These are phyloP conservation scores for Physocephala rufipes DNA, from an alignment of 2,888 invertebrate species.

Conservation along the genomic window DNA sequence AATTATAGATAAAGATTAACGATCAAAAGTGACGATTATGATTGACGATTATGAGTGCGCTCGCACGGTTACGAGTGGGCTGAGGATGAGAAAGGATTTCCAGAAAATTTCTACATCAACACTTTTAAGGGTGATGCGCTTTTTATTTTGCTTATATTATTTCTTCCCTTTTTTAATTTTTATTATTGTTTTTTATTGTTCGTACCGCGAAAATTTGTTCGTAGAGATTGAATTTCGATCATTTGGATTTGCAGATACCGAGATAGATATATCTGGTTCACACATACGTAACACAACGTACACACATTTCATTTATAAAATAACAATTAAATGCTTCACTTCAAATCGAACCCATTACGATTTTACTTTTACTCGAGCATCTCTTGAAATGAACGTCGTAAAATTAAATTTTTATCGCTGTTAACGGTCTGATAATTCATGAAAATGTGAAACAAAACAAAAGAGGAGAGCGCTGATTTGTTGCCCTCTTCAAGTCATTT, in stretches of 20 bases:
- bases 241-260: too few species aligned
- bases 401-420: constrained; percentile 27
- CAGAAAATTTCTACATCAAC: neutral
- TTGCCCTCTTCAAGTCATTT: constrained; percentile 4
- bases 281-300: too few species aligned
- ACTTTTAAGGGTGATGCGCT: neutral
- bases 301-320: neutral
- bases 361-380: constrained; percentile 8
- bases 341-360: neutral
- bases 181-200: too few species aligned
- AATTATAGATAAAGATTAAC: neutral
- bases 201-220: too few species aligned
- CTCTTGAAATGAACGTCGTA: constrained; percentile 34
- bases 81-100: too few species aligned
- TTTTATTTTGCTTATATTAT: neutral
- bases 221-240: too few species aligned
- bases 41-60: too few species aligned
- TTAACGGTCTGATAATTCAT: neutral
- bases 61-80: too few species aligned
- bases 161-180: too few species aligned
- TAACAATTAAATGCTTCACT: constrained; percentile 18
- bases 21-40: neutral
- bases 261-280: too few species aligned
- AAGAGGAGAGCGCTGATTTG: neutral
- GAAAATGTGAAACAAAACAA: neutral